Evolutionary conservation across 2,888 invertebrate genomes (phyloP).

Genomic region (Hemistola chrysoprasaria): DNA sequence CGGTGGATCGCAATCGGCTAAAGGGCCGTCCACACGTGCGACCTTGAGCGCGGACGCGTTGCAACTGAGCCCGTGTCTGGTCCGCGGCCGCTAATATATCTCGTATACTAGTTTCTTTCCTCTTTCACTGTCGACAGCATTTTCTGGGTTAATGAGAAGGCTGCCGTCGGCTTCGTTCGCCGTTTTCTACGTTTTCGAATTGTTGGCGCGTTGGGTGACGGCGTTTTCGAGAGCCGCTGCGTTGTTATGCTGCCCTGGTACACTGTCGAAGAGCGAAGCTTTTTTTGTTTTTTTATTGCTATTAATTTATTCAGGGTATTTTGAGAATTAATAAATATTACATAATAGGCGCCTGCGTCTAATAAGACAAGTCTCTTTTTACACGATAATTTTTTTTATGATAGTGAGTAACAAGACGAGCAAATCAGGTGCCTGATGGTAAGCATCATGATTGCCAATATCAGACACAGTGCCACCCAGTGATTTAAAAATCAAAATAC

Average conservation of each 20-base stretch:
- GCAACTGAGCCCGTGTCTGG: conserved; percentile 48
- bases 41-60: conserved; percentile 44
- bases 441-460: too few species aligned
- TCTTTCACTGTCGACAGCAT: conserved; percentile 74
- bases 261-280: conserved; percentile 17
- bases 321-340: too few species aligned
- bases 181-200: conserved; percentile 78
- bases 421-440: too few species aligned
- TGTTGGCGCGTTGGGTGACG: conserved; percentile 53
- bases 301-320: conserved; percentile 12
- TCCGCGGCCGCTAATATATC: conserved; percentile 66
- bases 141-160: conserved; percentile 80
- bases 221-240: conserved; percentile 44
- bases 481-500: too few species aligned
- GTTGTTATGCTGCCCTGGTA: conserved; percentile 64
- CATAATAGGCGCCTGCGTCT: too few species aligned
- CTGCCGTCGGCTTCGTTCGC: conserved; percentile 54
- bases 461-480: too few species aligned
- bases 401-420: too few species aligned
- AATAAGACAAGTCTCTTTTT: too few species aligned
- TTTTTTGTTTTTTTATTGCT: conserved; percentile 16
- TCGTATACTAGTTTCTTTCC: conserved; percentile 78
- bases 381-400: too few species aligned
- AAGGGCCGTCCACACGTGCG: conserved; percentile 40
- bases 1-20: conserved; percentile 32